Conservation (phyloP, 2,113 vertebrate species). For the Benitochromis conjunctus region DNA sequence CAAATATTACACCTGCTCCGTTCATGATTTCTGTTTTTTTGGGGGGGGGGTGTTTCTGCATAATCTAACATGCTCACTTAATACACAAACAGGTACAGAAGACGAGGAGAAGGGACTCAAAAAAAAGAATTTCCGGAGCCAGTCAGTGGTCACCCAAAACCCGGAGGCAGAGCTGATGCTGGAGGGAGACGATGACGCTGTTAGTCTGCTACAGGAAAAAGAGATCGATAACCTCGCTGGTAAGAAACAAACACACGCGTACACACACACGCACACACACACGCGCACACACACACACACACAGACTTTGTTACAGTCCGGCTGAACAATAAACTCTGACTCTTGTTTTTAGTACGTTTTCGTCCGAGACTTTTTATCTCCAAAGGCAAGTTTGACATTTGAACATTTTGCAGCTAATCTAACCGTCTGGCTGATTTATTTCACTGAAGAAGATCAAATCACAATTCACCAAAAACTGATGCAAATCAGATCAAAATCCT, state of each 20-base stretch:
- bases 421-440: constrained; percentile 40
- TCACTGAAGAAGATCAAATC: not conserved
- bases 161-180: constrained; percentile 95
- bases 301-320: not conserved
- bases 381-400: constrained; percentile 85
- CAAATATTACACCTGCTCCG: not conserved
- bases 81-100: constrained; percentile 78
- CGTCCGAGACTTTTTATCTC: constrained; percentile 87
- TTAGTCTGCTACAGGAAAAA: constrained; percentile 95
- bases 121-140: constrained; percentile 92
- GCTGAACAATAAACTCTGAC: constrained; percentile 24
- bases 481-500: not conserved
- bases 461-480: constrained; percentile 23
- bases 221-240: constrained; percentile 98
- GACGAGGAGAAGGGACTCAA: constrained; percentile 83
- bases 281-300: not conserved
- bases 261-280: not conserved
- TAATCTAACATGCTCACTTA: not conserved
- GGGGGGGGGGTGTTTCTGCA: not conserved
- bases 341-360: constrained; percentile 84
- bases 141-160: constrained; percentile 90
- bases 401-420: constrained; percentile 51
- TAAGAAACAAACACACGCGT: constrained; percentile 48
- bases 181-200: constrained; percentile 95
- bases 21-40: not conserved